Evolutionary conservation across 64 coral and sea anemone species (phyloP).

Genomic region (Stichodactyla mertensii): DNA sequence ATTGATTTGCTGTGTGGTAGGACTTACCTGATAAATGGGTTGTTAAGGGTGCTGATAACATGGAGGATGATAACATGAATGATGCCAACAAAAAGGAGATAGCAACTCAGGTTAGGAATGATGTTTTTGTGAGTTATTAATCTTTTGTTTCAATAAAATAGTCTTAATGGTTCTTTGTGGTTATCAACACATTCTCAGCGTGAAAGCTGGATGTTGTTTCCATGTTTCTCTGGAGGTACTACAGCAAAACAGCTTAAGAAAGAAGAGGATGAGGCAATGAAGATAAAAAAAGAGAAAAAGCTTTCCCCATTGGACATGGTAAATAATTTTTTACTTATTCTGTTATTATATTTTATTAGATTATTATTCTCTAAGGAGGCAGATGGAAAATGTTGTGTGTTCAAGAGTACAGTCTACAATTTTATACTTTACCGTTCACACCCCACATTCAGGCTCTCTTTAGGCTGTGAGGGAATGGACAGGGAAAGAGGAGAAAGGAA

Average conservation of each 20-base stretch:
- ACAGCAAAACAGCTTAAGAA: conserved; percentile 12
- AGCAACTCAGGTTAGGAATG: background rate
- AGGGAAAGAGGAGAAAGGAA: too few relatives aligned
- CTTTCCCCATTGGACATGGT: conserved; percentile 66
- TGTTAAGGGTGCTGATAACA: conserved; percentile 31
- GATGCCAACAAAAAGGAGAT: background rate
- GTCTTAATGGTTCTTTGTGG: background rate
- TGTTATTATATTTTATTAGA: background rate
- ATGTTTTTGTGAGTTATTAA: background rate
- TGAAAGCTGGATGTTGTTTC: conserved; percentile 87
- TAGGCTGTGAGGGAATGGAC: too few relatives aligned
- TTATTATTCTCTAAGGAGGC: background rate
- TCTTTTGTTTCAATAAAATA: background rate
- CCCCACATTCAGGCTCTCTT: too few relatives aligned
- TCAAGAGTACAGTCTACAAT: too few relatives aligned
- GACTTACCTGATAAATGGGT: conserved; percentile 91
- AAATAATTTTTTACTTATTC: background rate
- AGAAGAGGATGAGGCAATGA: conserved; percentile 13
- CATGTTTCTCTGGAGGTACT: conserved; percentile 40
- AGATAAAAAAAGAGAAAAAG: conserved; percentile 31
- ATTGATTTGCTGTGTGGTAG: background rate
- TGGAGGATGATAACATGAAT: background rate
- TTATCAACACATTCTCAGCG: conserved; percentile 24
- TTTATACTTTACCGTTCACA: too few relatives aligned
- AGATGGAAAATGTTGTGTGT: too few relatives aligned